Evolutionary conservation across 2,797 vertebrate genomes (phyloP).

Genomic region (Rhynchotus rufescens): DNA sequence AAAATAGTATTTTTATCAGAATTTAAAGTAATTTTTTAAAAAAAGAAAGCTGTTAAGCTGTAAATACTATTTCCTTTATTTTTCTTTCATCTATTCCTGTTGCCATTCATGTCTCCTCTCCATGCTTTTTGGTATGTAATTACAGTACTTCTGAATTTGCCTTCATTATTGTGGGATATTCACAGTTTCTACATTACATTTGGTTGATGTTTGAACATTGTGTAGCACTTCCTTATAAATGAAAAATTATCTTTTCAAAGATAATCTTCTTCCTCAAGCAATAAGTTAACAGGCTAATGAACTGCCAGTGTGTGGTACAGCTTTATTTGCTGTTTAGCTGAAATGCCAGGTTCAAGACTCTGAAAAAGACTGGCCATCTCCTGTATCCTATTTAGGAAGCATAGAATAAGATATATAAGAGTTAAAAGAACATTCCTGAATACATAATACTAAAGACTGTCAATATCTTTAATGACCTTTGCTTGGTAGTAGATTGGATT

Average conservation of each 20-base stretch:
- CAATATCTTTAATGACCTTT: not conserved
- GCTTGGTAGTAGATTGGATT: not conserved
- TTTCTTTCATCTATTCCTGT: not conserved
- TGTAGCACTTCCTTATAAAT: not conserved
- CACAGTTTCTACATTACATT: not conserved
- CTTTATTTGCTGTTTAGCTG: not conserved
- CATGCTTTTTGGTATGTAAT: not conserved
- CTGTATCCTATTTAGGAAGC: not conserved
- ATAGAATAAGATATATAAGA: not conserved
- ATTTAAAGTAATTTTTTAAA: not conserved
- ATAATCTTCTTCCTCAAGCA: rapidly evolving
- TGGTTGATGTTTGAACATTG: not conserved
- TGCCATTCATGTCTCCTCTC: not conserved
- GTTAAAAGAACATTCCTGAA: not conserved
- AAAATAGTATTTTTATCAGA: not conserved
- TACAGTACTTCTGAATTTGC: not conserved
- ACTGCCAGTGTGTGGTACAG: rapidly evolving
- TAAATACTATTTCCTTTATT: not conserved
- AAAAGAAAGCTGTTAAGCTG: not conserved
- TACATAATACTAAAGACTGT: rapidly evolving
- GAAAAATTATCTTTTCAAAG: too few relatives aligned
- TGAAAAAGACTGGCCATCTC: rapidly evolving
- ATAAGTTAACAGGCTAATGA: not conserved
- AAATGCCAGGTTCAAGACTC: not conserved
- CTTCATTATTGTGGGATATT: not conserved